Base-by-base conservation (phyloP, 2,888 invertebrate species). In the Dorcus parallelipipedus region DNA sequence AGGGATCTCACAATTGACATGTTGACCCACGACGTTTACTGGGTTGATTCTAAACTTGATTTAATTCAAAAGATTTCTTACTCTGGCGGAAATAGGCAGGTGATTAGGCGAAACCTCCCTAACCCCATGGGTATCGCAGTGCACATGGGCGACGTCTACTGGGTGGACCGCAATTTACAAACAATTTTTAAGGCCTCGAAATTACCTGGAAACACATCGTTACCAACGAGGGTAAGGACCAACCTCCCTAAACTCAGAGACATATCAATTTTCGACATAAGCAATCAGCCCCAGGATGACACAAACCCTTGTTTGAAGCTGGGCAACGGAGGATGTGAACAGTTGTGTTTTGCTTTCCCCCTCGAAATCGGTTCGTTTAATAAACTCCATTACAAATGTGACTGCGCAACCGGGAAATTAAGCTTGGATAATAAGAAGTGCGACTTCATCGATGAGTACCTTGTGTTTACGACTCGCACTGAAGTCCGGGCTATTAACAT, bases 31-130 rank as follows among this genome's bases (percentile, higher is more conserved):
- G 96, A 97, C 74, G 91, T 99, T 0, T 99, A 93, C 76, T 99
- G 98, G 98, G 95, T 96, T 0, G 99, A 99, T 76, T 92, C 95
- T 0, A 90, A 91, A 74, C 81, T 95, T 33, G 98, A 99, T 73
- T 93, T 89, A 69, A 96, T 99, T 56, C 97, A 97, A 74, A 93
- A 91, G 76, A 89, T 95, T n/a, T 88, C 91, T 0, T 93, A 86
- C 75, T 88, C 83, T 38, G 94, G 94, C 1, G 90, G 88, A 1
- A 90, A 88, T 70, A 82, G 92, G 61, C 91, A 92, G 73, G 85
- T 93, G 4, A 90, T 97, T 47, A 83, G 94, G 47, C 83, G 90
- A 2, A 93, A 95, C 72, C 79, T 96, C 10, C 96, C 97, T 0
- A 95, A 93, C 73, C 95, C 96, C 0, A 93, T 94, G 89, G 97